Percentiles rank a stretch among this genome's conserved stretches.
Evolutionary conservation across 2,888 invertebrate genomes (phyloP).

Genomic region (Heliothis peltigera): DNA sequence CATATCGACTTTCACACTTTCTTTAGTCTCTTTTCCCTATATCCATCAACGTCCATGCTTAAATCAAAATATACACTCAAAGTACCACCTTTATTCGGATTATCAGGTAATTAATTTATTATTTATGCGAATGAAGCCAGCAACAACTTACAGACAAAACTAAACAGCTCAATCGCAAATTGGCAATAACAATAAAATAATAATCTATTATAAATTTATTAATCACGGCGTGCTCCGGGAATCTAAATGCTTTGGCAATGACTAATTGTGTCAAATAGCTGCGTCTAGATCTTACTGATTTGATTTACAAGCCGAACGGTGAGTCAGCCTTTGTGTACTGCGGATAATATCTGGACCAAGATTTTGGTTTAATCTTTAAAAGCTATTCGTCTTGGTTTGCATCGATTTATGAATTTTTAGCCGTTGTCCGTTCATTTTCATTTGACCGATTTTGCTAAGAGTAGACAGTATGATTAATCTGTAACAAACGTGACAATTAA

Average conservation of each 20-base stretch:
- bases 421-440: no score
- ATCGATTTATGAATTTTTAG: neutral
- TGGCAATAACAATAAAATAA: constrained; percentile 42
- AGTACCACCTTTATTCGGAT: no score
- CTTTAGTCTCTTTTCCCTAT: no score
- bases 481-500: no score
- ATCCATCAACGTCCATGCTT: no score
- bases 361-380: constrained; percentile 26
- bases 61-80: no score
- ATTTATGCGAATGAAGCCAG: constrained; percentile 1
- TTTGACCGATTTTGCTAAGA: no score
- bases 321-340: constrained; percentile 46
- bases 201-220: constrained; percentile 41
- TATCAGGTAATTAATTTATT: no score
- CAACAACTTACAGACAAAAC: constrained; percentile 2
- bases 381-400: constrained; percentile 16
- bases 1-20: no score
- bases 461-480: no score
- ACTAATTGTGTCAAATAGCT: constrained; percentile 67
- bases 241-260: constrained; percentile 46
- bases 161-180: constrained; percentile 46
- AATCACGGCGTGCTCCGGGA: constrained; percentile 43
- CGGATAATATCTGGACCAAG: constrained; percentile 30
- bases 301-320: constrained; percentile 61
- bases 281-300: constrained; percentile 62